phyloP scores from a whole-genome alignment of 2,888 invertebrate genomes.

The Galerucella nymphaeae region DNA sequence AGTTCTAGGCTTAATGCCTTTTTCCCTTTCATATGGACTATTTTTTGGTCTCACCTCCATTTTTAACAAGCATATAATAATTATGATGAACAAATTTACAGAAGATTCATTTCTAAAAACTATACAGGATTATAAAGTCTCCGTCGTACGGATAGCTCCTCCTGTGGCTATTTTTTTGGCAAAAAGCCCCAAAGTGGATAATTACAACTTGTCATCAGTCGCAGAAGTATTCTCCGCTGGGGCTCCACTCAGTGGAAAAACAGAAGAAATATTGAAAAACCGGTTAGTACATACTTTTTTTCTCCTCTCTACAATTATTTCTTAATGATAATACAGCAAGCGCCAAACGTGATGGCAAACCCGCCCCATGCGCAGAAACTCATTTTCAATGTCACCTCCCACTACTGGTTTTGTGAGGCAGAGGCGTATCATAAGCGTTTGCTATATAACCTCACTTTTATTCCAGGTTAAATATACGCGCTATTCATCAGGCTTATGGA shows the following conservation, averaged over 20 bases:
- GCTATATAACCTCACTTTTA: too few relatives aligned
- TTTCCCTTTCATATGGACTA: conserved; percentile 55
- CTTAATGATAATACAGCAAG: too few relatives aligned
- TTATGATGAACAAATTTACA: conserved; percentile 53
- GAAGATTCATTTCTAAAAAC: conserved; percentile 73
- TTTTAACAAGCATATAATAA: conserved; percentile 43
- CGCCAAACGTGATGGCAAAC: too few relatives aligned
- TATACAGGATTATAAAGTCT: conserved; percentile 76
- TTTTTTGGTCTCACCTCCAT: conserved; percentile 47
- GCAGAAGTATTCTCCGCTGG: conserved; percentile 79
- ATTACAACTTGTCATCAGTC: conserved; percentile 79
- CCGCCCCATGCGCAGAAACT: too few relatives aligned
- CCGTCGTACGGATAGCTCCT: conserved; percentile 78
- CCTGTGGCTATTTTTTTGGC: conserved; percentile 85
- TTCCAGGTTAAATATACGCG: conserved; percentile 64
- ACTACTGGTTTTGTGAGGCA: too few relatives aligned
- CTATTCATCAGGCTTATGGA: conserved; percentile 79
- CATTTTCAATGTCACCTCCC: too few relatives aligned
- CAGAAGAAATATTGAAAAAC: conserved; percentile 71
- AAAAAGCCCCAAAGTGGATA: conserved; percentile 80
- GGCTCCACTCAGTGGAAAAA: conserved; percentile 80
- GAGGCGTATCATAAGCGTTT: too few relatives aligned
- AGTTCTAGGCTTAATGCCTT: conserved; percentile 52
- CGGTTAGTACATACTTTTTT: conserved; percentile 47
- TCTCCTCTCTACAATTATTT: too few relatives aligned